Conservation (phyloP, 2,113 vertebrate genomes). For the Delphinapterus leucas region DNA sequence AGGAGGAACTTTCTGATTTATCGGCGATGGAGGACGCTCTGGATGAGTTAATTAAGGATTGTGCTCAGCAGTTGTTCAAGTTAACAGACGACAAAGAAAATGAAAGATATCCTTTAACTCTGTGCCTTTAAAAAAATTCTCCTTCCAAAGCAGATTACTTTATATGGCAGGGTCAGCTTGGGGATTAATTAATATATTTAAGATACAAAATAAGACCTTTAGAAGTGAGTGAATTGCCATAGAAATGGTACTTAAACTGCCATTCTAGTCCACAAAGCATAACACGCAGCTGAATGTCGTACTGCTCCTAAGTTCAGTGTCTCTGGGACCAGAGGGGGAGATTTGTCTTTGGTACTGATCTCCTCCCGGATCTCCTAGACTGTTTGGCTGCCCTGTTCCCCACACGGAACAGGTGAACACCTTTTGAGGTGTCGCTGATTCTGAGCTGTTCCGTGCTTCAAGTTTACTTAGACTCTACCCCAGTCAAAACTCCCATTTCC, state of each 20-base stretch:
- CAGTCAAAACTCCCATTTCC: not conserved
- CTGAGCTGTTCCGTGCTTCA: not conserved
- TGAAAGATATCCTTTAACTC: constrained; percentile 91
- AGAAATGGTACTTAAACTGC: not conserved
- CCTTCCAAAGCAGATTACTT: not conserved
- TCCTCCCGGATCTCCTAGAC: not conserved
- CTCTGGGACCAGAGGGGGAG: not conserved
- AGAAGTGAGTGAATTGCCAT: not conserved
- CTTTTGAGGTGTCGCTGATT: not conserved
- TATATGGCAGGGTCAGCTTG: not conserved
- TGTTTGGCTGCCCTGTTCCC: not conserved
- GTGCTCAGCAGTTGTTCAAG: constrained; percentile 90
- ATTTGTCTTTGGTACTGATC: accelerated
- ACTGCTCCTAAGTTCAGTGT: too few species aligned
- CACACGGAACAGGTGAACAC: accelerated
- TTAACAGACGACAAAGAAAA: constrained; percentile 89
- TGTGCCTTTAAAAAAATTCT: not conserved
- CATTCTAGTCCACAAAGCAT: not conserved
- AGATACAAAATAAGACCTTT: not conserved
- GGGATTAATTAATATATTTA: not conserved
- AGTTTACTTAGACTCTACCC: not conserved
- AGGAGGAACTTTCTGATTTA: constrained; percentile 87
- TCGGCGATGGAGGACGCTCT: constrained; percentile 91
- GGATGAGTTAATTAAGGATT: constrained; percentile 92
- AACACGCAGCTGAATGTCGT: accelerated